A percentile compares a stretch with the other conserved stretches of the same genome.
These are phyloP conservation scores for Rhinoderma darwinii DNA, from an alignment of 2,113 vertebrate species.

Conservation along the genomic window DNA sequence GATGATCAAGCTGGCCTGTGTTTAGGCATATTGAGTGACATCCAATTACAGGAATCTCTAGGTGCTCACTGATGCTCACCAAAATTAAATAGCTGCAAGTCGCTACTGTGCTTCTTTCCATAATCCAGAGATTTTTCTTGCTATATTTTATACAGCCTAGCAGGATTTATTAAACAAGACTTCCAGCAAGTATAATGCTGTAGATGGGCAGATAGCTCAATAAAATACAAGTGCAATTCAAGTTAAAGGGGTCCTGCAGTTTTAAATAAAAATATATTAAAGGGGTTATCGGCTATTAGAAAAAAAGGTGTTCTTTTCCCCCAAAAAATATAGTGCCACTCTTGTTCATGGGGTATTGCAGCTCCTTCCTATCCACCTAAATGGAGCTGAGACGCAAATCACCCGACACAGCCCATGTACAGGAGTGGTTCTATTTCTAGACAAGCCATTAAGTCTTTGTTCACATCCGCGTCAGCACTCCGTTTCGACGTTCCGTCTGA, in stretches of 20 bases:
- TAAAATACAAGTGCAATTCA: not conserved
- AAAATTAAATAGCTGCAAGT: constrained; percentile 60
- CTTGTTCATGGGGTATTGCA: no score
- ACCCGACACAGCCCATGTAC: no score
- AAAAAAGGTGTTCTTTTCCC: no score
- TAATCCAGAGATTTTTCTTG: not conserved
- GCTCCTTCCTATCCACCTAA: no score
- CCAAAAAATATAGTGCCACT: no score
- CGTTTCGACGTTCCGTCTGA: no score
- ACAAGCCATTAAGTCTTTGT: no score
- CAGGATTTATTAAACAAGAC: not conserved
- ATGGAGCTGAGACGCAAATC: no score
- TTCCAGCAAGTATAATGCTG: not conserved
- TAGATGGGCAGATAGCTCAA: not conserved
- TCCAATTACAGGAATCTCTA: constrained; percentile 61
- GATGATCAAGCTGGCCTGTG: constrained; percentile 64
- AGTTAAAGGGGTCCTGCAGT: not conserved
- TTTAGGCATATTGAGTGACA: constrained; percentile 63
- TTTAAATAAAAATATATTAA: not conserved
- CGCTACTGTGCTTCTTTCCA: constrained; percentile 35
- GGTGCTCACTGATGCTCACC: constrained; percentile 61
- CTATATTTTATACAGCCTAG: not conserved
- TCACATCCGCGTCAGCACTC: no score
- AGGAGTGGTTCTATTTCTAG: no score
- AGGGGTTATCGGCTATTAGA: not conserved